These are phyloP conservation scores for Atherinomorus stipes DNA, from an alignment of 2,113 vertebrate genomes.

Conservation along the genomic window DNA sequence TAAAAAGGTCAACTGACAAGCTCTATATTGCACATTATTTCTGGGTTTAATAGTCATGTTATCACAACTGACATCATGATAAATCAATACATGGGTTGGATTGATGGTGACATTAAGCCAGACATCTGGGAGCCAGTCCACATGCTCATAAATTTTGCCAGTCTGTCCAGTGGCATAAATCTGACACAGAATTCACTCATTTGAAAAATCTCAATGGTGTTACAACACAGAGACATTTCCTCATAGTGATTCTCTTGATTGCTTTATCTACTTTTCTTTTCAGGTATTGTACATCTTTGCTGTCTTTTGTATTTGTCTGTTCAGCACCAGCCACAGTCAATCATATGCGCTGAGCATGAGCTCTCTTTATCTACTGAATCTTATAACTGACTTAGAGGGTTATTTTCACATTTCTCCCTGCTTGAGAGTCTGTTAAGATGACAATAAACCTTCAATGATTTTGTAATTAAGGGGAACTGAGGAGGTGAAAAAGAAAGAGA, in stretches of 20 bases:
- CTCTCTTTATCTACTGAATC: constrained; percentile 50
- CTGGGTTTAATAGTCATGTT: constrained; percentile 30
- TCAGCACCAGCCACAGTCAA: constrained; percentile 25
- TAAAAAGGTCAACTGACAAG: constrained; percentile 20
- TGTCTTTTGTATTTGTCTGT: constrained; percentile 8
- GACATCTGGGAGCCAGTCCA: constrained; percentile 55
- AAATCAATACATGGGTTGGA: constrained; percentile 61
- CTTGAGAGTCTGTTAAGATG: constrained; percentile 75
- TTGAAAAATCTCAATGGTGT: constrained; percentile 14
- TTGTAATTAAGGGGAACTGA: constrained; percentile 73
- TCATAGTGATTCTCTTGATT: not conserved
- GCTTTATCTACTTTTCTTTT: constrained; percentile 23
- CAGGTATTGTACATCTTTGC: constrained; percentile 17
- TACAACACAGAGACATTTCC: not conserved
- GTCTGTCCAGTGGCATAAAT: constrained; percentile 48
- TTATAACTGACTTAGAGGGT: constrained; percentile 54
- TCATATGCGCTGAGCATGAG: constrained; percentile 16
- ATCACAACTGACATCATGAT: constrained; percentile 50
- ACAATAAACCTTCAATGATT: constrained; percentile 77
- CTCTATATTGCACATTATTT: constrained; percentile 23
- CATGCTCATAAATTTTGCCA: constrained; percentile 49
- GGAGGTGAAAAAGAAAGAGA: constrained; percentile 61
- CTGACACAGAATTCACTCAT: constrained; percentile 37
- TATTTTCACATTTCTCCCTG: constrained; percentile 66
- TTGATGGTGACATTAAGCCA: constrained; percentile 46